A percentile compares a stretch with the other conserved stretches of the same genome.
These are phyloP conservation scores for Thaumatotibia leucotreta DNA, from an alignment of 1,140 invertebrate genomes.

Conservation along the genomic window DNA sequence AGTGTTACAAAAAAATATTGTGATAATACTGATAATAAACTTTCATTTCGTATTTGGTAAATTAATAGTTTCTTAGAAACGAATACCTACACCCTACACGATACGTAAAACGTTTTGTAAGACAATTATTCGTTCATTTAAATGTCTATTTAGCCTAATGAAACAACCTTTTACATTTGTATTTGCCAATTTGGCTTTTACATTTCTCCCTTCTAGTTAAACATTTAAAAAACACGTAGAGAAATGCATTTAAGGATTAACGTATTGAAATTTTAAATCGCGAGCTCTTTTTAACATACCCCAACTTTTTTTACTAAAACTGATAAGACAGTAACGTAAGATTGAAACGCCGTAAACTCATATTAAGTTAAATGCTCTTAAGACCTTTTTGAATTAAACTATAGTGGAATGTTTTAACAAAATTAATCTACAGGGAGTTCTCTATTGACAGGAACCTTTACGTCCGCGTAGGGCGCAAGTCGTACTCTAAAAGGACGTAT, in stretches of 20 bases:
- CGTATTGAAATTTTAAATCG: neutral
- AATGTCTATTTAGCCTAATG: too few relatives aligned
- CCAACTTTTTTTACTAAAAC: neutral
- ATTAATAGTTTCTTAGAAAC: too few relatives aligned
- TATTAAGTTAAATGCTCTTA: neutral
- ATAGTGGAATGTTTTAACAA: slow-evolving; percentile 59
- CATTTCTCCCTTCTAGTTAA: neutral
- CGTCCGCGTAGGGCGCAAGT: neutral
- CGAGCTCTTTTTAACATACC: neutral
- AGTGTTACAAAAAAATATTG: too few relatives aligned
- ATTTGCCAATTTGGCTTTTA: neutral
- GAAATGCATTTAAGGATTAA: neutral
- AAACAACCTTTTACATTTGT: neutral
- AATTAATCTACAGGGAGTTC: slow-evolving; percentile 66
- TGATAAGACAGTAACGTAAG: slow-evolving; percentile 24
- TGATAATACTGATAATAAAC: too few relatives aligned
- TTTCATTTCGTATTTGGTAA: too few relatives aligned
- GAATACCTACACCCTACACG: too few relatives aligned
- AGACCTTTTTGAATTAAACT: neutral
- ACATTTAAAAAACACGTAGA: neutral
- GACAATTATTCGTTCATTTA: too few relatives aligned
- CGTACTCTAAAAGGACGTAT: neutral
- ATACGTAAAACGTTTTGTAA: too few relatives aligned
- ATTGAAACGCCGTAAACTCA: neutral
- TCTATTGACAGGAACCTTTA: slow-evolving; percentile 52